Evolutionary conservation across 2,888 invertebrate species (phyloP).

Genomic region (Atrina japonica): DNA sequence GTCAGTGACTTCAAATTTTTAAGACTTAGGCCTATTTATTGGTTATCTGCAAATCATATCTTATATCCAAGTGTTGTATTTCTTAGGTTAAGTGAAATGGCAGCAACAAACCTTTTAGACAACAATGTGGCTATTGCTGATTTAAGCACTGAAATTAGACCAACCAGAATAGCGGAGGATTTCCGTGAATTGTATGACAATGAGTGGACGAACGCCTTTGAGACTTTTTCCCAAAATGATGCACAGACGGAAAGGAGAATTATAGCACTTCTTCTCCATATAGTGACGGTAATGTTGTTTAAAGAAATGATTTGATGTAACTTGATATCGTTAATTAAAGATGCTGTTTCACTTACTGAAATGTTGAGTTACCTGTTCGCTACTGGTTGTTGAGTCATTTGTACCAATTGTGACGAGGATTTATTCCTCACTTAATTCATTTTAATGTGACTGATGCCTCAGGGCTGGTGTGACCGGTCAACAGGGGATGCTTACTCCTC

Average conservation of each 20-base stretch:
- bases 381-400: too few species aligned
- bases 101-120: constrained; percentile 6
- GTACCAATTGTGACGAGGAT: too few species aligned
- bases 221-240: neutral
- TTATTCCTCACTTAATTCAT: too few species aligned
- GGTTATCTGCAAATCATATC: too few species aligned
- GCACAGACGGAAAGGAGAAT: constrained; percentile 3
- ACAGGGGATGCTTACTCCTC: too few species aligned
- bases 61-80: too few species aligned
- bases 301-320: neutral
- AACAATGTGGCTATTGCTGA: constrained; percentile 17
- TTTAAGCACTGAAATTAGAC: constrained; percentile 20
- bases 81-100: constrained; percentile 23
- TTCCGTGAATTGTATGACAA: constrained; percentile 22
- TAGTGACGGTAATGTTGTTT: constrained; percentile 3
- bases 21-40: too few species aligned
- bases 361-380: too few species aligned
- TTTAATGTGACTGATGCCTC: too few species aligned
- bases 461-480: too few species aligned
- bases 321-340: neutral
- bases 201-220: constrained; percentile 23
- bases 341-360: neutral
- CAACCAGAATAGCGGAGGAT: constrained; percentile 21
- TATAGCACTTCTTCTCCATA: constrained; percentile 12
- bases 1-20: too few species aligned